phyloP scores from a whole-genome alignment of 2,888 invertebrate species.

The Carcina quercana region DNA sequence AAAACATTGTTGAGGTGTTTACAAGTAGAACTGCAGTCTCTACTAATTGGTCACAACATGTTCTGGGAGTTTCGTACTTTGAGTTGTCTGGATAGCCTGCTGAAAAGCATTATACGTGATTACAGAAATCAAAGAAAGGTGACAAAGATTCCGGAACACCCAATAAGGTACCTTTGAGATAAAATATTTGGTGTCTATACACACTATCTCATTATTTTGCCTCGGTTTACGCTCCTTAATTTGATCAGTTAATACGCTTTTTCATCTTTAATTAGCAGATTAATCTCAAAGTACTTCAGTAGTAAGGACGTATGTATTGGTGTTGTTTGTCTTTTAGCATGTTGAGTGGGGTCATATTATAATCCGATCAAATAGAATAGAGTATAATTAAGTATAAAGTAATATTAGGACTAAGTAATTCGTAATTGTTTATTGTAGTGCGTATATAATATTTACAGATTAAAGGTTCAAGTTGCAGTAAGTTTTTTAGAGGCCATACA shows the following conservation, averaged over 20 bases:
- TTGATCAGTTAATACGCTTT: conserved; percentile 23
- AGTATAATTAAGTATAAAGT: conserved; percentile 2
- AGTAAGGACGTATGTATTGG: conserved; percentile 21
- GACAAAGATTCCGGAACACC: conserved; percentile 82
- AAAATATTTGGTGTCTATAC: conserved; percentile 23
- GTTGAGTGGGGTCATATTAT: conserved; percentile 40
- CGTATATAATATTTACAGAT: conserved; percentile 55
- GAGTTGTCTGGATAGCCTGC: not conserved
- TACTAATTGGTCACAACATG: too few relatives aligned
- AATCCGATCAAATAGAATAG: conserved; percentile 15
- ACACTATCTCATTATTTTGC: conserved; percentile 22
- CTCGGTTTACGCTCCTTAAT: conserved; percentile 24
- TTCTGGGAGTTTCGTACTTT: too few relatives aligned
- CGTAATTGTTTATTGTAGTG: conserved; percentile 6
- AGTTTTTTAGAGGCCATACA: conserved; percentile 52
- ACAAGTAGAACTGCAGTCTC: too few relatives aligned
- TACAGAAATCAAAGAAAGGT: conserved; percentile 87
- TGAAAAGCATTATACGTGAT: conserved; percentile 40
- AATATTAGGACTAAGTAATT: not conserved
- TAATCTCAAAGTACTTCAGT: conserved; percentile 32
- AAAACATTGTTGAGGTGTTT: too few relatives aligned
- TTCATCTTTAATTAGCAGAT: conserved; percentile 35
- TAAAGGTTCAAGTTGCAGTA: conserved; percentile 61
- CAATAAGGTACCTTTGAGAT: conserved; percentile 77
- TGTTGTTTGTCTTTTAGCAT: conserved; percentile 31